These are phyloP conservation scores for Peromyscus attwateri DNA, from an alignment of 2,797 vertebrate genomes.

Conservation along the genomic window DNA sequence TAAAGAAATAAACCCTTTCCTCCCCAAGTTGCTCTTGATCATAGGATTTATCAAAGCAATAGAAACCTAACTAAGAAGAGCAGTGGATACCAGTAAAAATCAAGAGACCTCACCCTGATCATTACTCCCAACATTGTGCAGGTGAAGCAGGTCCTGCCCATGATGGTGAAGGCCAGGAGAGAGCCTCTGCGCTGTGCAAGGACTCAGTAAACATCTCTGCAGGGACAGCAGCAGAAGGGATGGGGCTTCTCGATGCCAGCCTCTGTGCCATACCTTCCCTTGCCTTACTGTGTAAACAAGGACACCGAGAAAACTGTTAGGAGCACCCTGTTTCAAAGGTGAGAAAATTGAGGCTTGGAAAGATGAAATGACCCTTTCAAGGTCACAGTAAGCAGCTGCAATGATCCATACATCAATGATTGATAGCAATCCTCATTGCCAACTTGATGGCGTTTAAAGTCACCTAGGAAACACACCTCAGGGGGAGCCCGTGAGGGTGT, in stretches of 20 bases:
- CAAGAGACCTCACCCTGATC: neutral
- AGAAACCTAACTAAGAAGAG: neutral
- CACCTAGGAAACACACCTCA: neutral
- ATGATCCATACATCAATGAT: neutral
- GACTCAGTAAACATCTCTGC: neutral
- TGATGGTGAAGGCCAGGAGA: neutral
- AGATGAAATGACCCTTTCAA: neutral
- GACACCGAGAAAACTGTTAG: accelerated
- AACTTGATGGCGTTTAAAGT: neutral
- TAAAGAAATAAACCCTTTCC: neutral
- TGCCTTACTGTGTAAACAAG: neutral
- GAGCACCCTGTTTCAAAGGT: neutral
- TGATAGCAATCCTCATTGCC: neutral
- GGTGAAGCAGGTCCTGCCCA: neutral
- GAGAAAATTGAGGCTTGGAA: neutral
- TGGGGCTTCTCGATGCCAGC: neutral
- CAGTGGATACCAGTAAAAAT: neutral
- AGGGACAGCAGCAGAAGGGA: neutral
- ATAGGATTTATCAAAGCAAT: neutral
- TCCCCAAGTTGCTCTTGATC: neutral
- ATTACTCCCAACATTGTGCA: too few relatives aligned
- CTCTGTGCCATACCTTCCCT: neutral
- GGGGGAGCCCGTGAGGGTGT: accelerated
- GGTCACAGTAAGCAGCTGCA: neutral
- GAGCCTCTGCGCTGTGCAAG: accelerated